phyloP scores from a whole-genome alignment of 2,113 vertebrate genomes.

The Pica pica region DNA sequence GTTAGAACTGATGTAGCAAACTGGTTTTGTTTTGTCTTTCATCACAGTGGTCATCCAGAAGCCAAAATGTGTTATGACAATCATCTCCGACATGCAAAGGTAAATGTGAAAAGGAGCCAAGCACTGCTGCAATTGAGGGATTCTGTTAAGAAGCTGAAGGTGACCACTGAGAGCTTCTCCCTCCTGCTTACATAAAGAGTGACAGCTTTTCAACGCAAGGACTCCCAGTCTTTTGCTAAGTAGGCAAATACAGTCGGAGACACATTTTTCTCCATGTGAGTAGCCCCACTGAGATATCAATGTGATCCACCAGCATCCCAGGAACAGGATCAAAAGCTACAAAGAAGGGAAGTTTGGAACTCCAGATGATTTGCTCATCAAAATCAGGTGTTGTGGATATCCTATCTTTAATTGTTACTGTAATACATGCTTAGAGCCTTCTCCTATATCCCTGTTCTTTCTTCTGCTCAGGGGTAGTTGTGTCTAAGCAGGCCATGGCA shows the following conservation, averaged over 20 bases:
- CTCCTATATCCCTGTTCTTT: background rate
- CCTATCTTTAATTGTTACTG: background rate
- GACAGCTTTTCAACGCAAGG: background rate
- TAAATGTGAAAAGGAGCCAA: constrained; percentile 4
- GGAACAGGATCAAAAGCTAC: background rate
- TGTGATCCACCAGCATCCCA: background rate
- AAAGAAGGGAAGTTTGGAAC: background rate
- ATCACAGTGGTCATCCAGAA: constrained; percentile 27
- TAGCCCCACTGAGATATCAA: background rate
- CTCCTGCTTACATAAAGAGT: background rate
- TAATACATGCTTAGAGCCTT: background rate
- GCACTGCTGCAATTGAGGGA: background rate
- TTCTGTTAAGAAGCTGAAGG: background rate
- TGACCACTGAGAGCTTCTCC: background rate
- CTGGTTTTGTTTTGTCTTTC: constrained; percentile 64
- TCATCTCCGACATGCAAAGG: constrained; percentile 19
- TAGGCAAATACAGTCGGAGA: background rate
- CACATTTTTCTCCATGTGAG: background rate
- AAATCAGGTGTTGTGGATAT: background rate
- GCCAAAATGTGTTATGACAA: constrained; percentile 44
- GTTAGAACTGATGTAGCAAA: constrained; percentile 40
- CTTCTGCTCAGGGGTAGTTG: background rate
- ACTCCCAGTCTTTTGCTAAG: background rate
- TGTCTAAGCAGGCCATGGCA: background rate
- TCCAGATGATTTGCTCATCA: background rate